Evolutionary conservation across 2,888 invertebrate species (phyloP), one percentile per base, ranked within the genome.

Genomic region (Dynastes tityus): DNA sequence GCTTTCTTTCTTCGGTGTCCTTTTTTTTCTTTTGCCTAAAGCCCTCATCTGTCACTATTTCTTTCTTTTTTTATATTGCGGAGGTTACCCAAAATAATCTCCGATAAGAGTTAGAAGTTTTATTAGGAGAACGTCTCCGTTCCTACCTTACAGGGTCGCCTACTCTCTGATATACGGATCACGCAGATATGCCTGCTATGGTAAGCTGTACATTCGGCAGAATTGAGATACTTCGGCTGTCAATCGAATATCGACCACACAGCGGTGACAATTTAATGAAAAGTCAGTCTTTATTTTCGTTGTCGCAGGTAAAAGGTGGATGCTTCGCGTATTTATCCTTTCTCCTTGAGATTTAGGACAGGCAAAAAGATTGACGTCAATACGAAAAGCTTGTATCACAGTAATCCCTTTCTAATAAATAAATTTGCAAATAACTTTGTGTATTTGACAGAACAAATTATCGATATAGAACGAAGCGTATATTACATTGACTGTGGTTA

Each of bases 51-150:
- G 29, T 29, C 55, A 27, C 63, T 32, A 2, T 63, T 29, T 63
- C 67, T 11, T 16, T 49, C 67, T 22, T 61, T 71, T 61, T 73
- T 37, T 73, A 58, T 73, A 58, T 73, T 37, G 58, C 40, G 58
- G 65, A 49, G 73, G 29, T 37, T 76, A 65, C 63, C 3, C 53
- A 67, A 67, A 65, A 67, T 76, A 76, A 76, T 76, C 76, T 53
- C 55, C 53, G 76, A 76, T 65, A 76, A 76, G 76, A 29, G 65
- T 55, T 67, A 37, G 76, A 67, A 76, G 76, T 76, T 76, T 76
- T 76, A 76, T 76, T 76, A 76, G 76, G 65, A 76, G 65, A 65
- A 76, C 65, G 65, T 45, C 76, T 55, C 40, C 5, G 16, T 76
- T 76, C 45, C 67, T 22, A 55, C 65, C 67, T 67, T 67, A 67